Evolutionary conservation across 2,113 vertebrate species (phyloP).

Genomic region (Mellivora capensis): DNA sequence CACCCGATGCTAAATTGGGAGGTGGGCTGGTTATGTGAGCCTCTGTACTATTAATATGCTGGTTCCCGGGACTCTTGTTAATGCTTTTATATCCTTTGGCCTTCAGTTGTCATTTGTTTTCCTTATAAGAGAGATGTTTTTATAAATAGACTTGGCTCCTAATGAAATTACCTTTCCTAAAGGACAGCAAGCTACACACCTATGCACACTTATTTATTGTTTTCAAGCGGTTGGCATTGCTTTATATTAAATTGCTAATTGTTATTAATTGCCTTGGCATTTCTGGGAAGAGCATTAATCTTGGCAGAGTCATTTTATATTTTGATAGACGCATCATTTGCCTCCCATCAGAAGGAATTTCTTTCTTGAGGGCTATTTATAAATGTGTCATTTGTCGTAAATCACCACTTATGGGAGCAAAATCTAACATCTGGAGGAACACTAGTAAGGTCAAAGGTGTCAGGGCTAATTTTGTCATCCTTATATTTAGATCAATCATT

Average conservation of each 20-base stretch:
- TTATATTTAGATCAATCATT: slow-evolving; percentile 58
- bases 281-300: slow-evolving; percentile 60
- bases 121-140: slow-evolving; percentile 32
- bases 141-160: neutral
- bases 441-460: slow-evolving; percentile 56
- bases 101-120: slow-evolving; percentile 32
- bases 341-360: slow-evolving; percentile 32
- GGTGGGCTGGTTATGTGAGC: neutral
- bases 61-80: neutral
- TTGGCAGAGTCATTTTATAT: slow-evolving; percentile 58
- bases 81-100: neutral
- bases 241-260: slow-evolving; percentile 58
- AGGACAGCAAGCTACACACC: neutral
- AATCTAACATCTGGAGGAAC: slow-evolving; percentile 56
- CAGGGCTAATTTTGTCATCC: slow-evolving; percentile 45
- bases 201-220: slow-evolving; percentile 41
- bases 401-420: slow-evolving; percentile 56
- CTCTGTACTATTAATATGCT: neutral
- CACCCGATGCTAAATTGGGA: neutral
- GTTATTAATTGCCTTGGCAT: slow-evolving; percentile 77
- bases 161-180: slow-evolving; percentile 24
- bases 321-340: slow-evolving; percentile 50
- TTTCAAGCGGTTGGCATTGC: slow-evolving; percentile 57
- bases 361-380: slow-evolving; percentile 63
- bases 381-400: slow-evolving; percentile 62